Conservation (phyloP, 2,797 vertebrate species). For the Manis javanica region DNA sequence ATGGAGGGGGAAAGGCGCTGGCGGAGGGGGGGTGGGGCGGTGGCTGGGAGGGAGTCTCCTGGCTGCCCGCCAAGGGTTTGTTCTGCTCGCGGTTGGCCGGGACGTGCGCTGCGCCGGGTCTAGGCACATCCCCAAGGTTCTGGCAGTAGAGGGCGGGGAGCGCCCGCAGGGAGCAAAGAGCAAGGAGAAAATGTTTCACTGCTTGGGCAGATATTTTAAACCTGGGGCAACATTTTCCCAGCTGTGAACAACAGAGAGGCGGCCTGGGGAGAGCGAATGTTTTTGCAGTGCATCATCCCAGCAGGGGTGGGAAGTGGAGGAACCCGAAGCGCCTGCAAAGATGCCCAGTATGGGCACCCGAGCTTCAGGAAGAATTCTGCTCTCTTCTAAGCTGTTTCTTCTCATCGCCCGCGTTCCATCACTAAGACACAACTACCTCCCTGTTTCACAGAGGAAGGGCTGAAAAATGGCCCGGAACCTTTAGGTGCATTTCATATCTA, state of each 20-base stretch:
- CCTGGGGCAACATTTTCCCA: conserved; percentile 68
- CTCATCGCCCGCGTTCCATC: background rate
- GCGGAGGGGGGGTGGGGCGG: conserved; percentile 85
- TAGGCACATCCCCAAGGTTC: conserved; percentile 79
- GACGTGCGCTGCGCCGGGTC: conserved; percentile 79
- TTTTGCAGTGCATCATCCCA: conserved; percentile 58
- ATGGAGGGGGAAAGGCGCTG: conserved; percentile 10
- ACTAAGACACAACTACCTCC: background rate
- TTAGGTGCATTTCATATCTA: background rate
- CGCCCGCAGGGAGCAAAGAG: conserved; percentile 4
- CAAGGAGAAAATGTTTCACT: background rate
- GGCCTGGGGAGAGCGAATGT: background rate
- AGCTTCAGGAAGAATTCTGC: background rate
- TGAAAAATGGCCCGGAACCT: conserved; percentile 48
- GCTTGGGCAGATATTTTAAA: conserved; percentile 67
- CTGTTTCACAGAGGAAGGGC: background rate
- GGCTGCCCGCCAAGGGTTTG: conserved; percentile 84
- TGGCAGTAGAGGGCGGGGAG: conserved; percentile 73
- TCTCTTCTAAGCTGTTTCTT: background rate
- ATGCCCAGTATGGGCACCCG: conserved; percentile 4
- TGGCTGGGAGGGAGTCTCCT: conserved; percentile 82
- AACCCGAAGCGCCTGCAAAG: background rate
- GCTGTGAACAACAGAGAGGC: conserved; percentile 33
- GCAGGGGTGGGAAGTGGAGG: background rate
- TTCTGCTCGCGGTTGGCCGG: conserved; percentile 79